These are phyloP conservation scores for Drosophila bipectinata DNA, from an alignment of 1,140 invertebrate genomes.

Conservation along the genomic window DNA sequence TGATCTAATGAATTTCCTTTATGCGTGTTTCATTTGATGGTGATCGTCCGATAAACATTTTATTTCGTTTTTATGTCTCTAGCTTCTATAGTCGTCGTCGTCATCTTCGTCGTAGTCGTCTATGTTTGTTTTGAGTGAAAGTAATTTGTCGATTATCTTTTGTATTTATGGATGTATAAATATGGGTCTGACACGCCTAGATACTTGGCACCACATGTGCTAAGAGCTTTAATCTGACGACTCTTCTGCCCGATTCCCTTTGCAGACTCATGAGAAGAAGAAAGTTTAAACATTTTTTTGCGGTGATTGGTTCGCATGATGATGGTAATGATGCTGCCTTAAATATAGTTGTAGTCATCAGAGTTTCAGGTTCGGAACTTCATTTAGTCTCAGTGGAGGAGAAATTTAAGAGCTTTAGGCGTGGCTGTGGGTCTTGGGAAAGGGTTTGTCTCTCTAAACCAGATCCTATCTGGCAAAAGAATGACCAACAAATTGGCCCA, in stretches of 20 bases:
- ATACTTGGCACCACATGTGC: constrained; percentile 42
- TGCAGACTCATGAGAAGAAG: constrained; percentile 60
- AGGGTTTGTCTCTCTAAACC: neutral
- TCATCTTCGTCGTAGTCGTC: constrained; percentile 1
- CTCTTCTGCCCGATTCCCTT: constrained; percentile 41
- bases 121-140: constrained; percentile 65
- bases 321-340: constrained; percentile 16
- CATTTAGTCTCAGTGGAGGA: constrained; percentile 52
- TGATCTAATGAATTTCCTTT: constrained; percentile 64
- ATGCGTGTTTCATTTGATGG: constrained; percentile 48
- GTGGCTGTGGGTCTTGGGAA: neutral
- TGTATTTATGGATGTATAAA: constrained; percentile 5
- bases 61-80: constrained; percentile 52
- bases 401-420: constrained; percentile 33
- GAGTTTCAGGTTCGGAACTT: constrained; percentile 38
- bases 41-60: constrained; percentile 67
- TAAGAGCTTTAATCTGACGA: constrained; percentile 42
- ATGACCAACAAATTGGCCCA: constrained; percentile 26
- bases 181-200: constrained; percentile 46
- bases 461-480: constrained; percentile 12
- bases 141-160: constrained; percentile 63
- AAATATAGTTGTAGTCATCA: constrained; percentile 56
- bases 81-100: too few relatives aligned
- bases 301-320: constrained; percentile 14
- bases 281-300: constrained; percentile 60